Percentiles rank a stretch among this genome's conserved stretches.
Evolutionary conservation across 2,797 vertebrate genomes (phyloP).

Genomic region (Eulemur coronatus): DNA sequence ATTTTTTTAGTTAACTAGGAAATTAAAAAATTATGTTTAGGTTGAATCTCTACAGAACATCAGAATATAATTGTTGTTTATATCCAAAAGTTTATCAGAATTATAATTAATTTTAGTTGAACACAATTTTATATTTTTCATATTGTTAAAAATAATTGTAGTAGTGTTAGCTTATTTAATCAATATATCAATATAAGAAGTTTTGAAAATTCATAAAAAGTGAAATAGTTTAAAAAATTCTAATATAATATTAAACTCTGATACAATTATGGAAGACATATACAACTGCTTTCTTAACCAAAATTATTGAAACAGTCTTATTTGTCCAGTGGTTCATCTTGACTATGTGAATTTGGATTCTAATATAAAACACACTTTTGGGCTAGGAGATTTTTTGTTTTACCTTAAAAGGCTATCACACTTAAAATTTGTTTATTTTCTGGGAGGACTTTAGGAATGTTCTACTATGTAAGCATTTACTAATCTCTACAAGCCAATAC

Average conservation of each 20-base stretch:
- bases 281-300: neutral
- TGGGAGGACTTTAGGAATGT: neutral
- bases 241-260: neutral
- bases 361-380: neutral
- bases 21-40: constrained; percentile 28
- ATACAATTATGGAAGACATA: neutral
- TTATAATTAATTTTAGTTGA: constrained; percentile 33
- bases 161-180: neutral
- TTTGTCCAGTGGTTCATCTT: neutral
- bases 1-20: neutral
- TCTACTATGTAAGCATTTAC: neutral
- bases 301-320: neutral
- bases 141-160: constrained; percentile 16
- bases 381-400: neutral
- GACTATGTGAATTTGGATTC: neutral
- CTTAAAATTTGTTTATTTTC: constrained; percentile 13
- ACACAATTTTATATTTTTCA: neutral
- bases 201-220: constrained; percentile 27
- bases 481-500: neutral
- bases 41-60: neutral
- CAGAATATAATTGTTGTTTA: neutral
- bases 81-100: constrained; percentile 26
- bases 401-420: neutral
- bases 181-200: neutral
- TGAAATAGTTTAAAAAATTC: neutral